Evolutionary conservation across 1,140 invertebrate genomes (phyloP).

Genomic region (Drosophila bocki): DNA sequence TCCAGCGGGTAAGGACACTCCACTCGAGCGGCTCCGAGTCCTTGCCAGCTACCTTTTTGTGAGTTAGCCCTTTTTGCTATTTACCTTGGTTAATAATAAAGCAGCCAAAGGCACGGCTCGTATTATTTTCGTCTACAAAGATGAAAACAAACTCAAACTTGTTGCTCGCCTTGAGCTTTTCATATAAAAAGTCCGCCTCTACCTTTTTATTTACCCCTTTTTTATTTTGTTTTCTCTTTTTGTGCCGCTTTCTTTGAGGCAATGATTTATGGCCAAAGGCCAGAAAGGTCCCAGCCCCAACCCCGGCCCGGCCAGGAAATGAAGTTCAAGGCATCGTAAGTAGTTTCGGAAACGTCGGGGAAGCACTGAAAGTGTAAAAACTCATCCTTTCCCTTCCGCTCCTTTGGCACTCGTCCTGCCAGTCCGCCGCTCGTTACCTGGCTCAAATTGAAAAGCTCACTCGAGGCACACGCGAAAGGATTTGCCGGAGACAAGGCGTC

Average conservation of each 20-base stretch:
- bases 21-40: slow-evolving; percentile 35
- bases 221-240: slow-evolving; percentile 37
- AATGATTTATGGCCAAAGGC: slow-evolving; percentile 80
- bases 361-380: slow-evolving; percentile 69
- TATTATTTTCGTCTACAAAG: slow-evolving; percentile 73
- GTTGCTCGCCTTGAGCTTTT: slow-evolving; percentile 68
- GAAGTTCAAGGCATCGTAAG: slow-evolving; percentile 80
- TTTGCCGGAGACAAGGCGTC: slow-evolving; percentile 30
- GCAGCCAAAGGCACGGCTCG: slow-evolving; percentile 66
- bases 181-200: slow-evolving; percentile 45
- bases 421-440: slow-evolving; percentile 54
- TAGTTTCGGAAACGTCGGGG: slow-evolving; percentile 72
- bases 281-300: slow-evolving; percentile 48
- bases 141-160: slow-evolving; percentile 79
- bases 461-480: slow-evolving; percentile 56
- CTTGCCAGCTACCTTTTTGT: slow-evolving; percentile 61
- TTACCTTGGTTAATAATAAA: slow-evolving; percentile 82
- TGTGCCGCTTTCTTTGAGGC: slow-evolving; percentile 54
- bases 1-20: slow-evolving; percentile 52
- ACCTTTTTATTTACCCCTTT: slow-evolving; percentile 49
- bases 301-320: slow-evolving; percentile 54
- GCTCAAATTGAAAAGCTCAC: slow-evolving; percentile 81
- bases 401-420: slow-evolving; percentile 26
- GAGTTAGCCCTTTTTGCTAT: slow-evolving; percentile 72
- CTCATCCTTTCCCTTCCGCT: slow-evolving; percentile 20